Base-by-base conservation (phyloP, 2,888 invertebrate species). In the Campoplex capitator region DNA sequence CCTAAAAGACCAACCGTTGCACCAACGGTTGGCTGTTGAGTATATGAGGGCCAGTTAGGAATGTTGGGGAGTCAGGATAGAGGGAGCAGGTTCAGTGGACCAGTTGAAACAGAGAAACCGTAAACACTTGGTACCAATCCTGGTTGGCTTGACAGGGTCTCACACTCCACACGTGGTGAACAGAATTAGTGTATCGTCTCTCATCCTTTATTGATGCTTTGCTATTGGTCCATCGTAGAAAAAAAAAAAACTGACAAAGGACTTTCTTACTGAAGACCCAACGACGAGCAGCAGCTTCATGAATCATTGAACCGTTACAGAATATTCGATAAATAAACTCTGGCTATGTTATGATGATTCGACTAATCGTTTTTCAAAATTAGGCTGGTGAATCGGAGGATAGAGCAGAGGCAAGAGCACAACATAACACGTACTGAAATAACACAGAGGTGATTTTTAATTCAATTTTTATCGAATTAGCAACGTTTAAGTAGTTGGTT, bases 301-400 rank as follows among this genome's bases (percentile, higher is more conserved):
- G 3, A 13, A 28, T 58, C 28, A 28, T 58, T 4, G 23, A 1
- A 28, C 13, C 9, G 0, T 58, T 28, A 3, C 23, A 23, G 28
- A 58, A 42, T 42, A 0, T 42, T 2, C 9, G 42, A 68, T 32
- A n/a, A 9, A 23, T 11, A 11, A 8, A 42, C n/a, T 38, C 6
- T 23, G 9, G 42, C 6, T 56, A 28, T 74, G 42, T 48, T 45
- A 65, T 70, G 32, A 81, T 68, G 70, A 71, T 45, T 13, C 28
- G 58, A 85, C 48, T 84, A 73, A 85, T 28, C 70, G 89, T 93
- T 91, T 90, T 91, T 91, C 84, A 91, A 42, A 91, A 91, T 91
- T 95, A 96, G 96, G 95, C 95, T 96, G 95, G 96, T 96, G 95
- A 96, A 96, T 95, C 96, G 96, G 93, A 95, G 96, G 94, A 96